Evolutionary conservation across 2,888 invertebrate species (phyloP), one percentile per base, ranked within the genome.

Genomic region (Sthenelais limicola): DNA sequence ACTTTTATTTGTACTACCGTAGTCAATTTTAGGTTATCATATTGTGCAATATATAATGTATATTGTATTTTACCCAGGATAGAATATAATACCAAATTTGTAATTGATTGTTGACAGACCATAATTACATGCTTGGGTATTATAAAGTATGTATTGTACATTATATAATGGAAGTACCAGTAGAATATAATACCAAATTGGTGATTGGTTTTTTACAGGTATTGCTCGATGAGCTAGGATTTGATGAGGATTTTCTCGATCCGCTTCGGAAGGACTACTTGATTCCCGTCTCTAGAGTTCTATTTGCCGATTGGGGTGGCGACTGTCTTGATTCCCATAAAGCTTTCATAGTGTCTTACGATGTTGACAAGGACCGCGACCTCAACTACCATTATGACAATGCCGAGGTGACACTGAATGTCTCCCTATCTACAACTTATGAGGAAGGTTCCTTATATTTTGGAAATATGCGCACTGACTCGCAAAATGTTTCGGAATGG

Each of bases 321-420:
- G 79, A 73, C 3, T 52, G 74, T 1, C 82, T 89, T 1, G 89
- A 89, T 80, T 88, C 89, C 3, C 89, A 89, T 78, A 87, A 87
- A 76, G 87, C 87, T 4, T 89, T 89, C 76, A 82, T 84, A 54
- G 89, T 89, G 2, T 80, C 80, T 26, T 89, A 89, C 79, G 82
- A 83, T 51, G 73, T 81, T 3, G 33, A 52, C 0, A 26, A 85
- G 69, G 89, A 89, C 79, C 73, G 76, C 28, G 87, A 88, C 71
- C 82, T 89, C 18, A 79, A 79, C 68, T 84, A 81, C 77, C 89
- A 89, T 79, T 89, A 82, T 80, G 89, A 89, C 80, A 89, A 89
- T 75, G 85, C 88, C 28, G 89, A 89, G 80, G 81, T 89, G 4
- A 88, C 89, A 1, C 70, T 88, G 12, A 89, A 89, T 79, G 81